phyloP scores from a whole-genome alignment of 1,140 invertebrate species.

The Formica selysi region DNA sequence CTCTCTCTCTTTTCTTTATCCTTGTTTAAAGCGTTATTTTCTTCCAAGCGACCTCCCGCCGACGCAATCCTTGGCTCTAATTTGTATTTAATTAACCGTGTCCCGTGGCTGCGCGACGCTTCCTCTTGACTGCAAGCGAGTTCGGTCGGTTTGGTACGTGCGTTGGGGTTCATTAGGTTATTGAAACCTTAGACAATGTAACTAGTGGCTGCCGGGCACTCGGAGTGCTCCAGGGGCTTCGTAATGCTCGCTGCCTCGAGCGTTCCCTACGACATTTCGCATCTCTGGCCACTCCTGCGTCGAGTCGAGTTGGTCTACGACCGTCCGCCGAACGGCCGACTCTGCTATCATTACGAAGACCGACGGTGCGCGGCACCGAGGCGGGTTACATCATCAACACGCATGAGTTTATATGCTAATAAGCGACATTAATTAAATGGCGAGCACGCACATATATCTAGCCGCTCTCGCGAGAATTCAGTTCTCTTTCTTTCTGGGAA shows the following conservation, averaged over 20 bases:
- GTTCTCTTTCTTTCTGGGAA: slow-evolving; percentile 56
- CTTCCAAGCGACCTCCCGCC: slow-evolving; percentile 16
- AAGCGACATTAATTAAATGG: slow-evolving; percentile 79
- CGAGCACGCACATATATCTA: slow-evolving; percentile 69
- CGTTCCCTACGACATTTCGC: slow-evolving; percentile 74
- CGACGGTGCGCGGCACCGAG: slow-evolving; percentile 50
- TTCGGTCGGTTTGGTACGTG: slow-evolving; percentile 70
- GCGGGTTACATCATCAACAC: slow-evolving; percentile 70
- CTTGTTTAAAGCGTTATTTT: slow-evolving; percentile 34
- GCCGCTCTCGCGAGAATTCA: slow-evolving; percentile 26
- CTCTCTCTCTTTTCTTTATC: background rate
- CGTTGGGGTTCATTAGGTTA: slow-evolving; percentile 82
- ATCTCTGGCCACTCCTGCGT: slow-evolving; percentile 71
- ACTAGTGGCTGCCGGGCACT: slow-evolving; percentile 75
- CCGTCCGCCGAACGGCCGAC: slow-evolving; percentile 27
- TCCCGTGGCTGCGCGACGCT: slow-evolving; percentile 48
- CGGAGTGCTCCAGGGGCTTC: slow-evolving; percentile 81
- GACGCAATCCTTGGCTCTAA: slow-evolving; percentile 73
- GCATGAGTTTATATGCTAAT: slow-evolving; percentile 79
- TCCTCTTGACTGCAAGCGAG: slow-evolving; percentile 64
- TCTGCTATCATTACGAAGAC: slow-evolving; percentile 60
- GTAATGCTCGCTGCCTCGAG: slow-evolving; percentile 77
- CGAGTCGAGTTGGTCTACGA: slow-evolving; percentile 59
- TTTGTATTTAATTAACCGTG: slow-evolving; percentile 78
- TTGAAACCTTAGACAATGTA: slow-evolving; percentile 84